Conservation (phyloP, 2,797 vertebrate species). For the Brotula barbata region DNA sequence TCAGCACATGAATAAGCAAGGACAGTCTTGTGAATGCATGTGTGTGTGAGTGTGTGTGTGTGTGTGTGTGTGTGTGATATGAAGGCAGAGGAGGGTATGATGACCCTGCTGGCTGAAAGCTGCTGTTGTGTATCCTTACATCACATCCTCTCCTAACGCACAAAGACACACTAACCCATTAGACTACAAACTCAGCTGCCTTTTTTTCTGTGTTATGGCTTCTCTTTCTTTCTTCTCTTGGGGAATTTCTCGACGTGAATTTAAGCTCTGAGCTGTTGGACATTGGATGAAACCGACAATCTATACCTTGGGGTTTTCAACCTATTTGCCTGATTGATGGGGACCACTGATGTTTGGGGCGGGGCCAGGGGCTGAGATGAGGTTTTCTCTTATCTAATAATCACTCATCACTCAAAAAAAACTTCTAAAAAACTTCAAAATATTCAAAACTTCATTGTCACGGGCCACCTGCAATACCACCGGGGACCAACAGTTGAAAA, state of each 20-base stretch:
- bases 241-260: conserved; percentile 17
- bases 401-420: no score
- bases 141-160: conserved; percentile 67
- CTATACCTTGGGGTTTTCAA: no score
- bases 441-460: no score
- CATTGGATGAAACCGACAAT: not conserved
- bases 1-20: conserved; percentile 64
- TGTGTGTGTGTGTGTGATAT: no score
- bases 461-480: no score
- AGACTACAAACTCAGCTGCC: conserved; percentile 45
- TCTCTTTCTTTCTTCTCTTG: conserved; percentile 57
- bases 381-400: no score
- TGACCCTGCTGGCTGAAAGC: conserved; percentile 49
- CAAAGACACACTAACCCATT: conserved; percentile 69
- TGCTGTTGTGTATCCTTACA: conserved; percentile 61
- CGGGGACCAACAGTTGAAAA: no score
- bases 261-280: conserved; percentile 3
- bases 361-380: no score
- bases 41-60: no score
- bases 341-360: no score
- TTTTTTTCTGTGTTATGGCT: conserved; percentile 58
- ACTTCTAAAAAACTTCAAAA: no score
- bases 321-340: no score
- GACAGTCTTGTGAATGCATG: conserved; percentile 34
- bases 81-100: conserved; percentile 42